Conservation (phyloP, 2,888 invertebrate genomes). For the Luperina testacea region DNA sequence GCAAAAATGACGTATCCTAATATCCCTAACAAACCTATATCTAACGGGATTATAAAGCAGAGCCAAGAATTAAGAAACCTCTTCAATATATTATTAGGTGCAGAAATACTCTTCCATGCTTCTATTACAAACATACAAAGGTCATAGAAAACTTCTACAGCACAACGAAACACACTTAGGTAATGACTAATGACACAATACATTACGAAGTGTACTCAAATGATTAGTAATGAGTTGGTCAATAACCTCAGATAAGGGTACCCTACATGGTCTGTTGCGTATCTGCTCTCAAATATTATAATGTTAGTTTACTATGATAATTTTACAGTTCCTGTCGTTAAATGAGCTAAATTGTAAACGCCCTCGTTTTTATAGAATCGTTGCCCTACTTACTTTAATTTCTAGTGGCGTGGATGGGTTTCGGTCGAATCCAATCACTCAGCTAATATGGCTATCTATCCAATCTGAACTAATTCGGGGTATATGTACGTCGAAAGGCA, state of each 20-base stretch:
- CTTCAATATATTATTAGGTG: background rate
- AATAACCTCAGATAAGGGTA: constrained; percentile 43
- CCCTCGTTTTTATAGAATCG: constrained; percentile 24
- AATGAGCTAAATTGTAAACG: constrained; percentile 15
- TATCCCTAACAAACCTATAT: background rate
- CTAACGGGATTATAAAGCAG: background rate
- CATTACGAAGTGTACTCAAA: constrained; percentile 33
- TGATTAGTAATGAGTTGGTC: constrained; percentile 35
- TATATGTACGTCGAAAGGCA: too few relatives aligned
- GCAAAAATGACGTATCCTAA: background rate
- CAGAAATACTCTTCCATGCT: background rate
- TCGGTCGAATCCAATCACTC: background rate
- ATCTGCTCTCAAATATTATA: background rate
- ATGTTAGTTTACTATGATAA: background rate
- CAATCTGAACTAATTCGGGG: background rate
- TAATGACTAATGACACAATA: constrained; percentile 37
- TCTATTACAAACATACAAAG: background rate
- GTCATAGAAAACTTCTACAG: constrained; percentile 17
- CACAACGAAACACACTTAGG: constrained; percentile 7
- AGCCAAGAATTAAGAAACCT: background rate
- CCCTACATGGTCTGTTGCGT: background rate
- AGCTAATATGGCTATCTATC: background rate
- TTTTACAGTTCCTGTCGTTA: constrained; percentile 26
- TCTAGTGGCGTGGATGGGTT: background rate
- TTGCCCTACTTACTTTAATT: constrained; percentile 11